Conservation (phyloP, 2,888 invertebrate species). For the Nebria brevicollis region DNA sequence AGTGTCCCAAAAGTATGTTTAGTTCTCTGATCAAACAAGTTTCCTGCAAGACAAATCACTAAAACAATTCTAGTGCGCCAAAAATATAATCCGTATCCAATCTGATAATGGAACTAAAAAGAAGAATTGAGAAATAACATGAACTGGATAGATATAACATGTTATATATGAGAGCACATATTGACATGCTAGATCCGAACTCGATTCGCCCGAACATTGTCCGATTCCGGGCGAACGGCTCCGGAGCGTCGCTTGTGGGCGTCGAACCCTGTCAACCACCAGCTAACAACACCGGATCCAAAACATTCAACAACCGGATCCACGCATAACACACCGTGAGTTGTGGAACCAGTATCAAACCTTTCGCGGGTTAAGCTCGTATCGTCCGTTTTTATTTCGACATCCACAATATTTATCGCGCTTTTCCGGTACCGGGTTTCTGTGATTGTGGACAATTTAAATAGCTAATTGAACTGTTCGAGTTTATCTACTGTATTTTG, state of each 20-base stretch:
- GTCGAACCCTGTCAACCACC: conserved; percentile 5
- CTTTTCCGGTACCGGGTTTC: not conserved
- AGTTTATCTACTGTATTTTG: too few species aligned
- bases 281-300: not conserved
- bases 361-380: not conserved
- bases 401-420: not conserved
- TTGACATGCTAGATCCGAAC: not conserved
- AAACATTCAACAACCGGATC: not conserved
- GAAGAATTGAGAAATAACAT: conserved; percentile 2
- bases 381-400: not conserved
- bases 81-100: not conserved
- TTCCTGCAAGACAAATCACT: too few species aligned
- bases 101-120: not conserved
- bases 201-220: not conserved
- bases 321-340: not conserved
- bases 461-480: too few species aligned
- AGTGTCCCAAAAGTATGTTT: too few species aligned
- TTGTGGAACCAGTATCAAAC: not conserved
- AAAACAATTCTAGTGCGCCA: not conserved
- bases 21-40: too few species aligned
- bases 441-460: not conserved
- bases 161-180: not conserved
- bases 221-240: conserved; percentile 18
- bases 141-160: not conserved
- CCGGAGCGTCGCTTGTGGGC: conserved; percentile 26